A percentile compares a stretch with the other conserved stretches of the same genome.
phyloP scores from a whole-genome alignment of 2,113 vertebrate genomes.

The Emberiza fucata region DNA sequence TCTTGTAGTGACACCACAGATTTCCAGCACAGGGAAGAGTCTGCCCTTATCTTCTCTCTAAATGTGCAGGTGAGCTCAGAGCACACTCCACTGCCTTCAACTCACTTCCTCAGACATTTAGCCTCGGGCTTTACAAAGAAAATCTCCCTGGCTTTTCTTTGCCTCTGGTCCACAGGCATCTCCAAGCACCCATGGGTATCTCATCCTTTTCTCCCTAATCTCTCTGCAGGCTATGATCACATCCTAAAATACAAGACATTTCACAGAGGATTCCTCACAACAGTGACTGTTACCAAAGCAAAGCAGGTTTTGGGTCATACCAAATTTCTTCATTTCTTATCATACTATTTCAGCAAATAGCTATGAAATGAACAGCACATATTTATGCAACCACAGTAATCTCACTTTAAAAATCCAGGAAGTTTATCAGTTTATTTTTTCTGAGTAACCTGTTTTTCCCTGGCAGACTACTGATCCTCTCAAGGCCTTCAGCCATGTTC shows the following conservation, averaged over 20 bases:
- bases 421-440: neutral
- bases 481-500: neutral
- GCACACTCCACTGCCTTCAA: neutral
- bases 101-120: neutral
- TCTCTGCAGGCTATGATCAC: neutral
- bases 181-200: neutral
- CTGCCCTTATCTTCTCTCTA: neutral
- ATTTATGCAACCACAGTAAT: neutral
- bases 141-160: neutral
- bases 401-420: neutral
- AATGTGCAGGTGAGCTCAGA: neutral
- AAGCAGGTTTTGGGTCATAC: neutral
- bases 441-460: neutral
- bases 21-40: neutral
- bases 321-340: neutral
- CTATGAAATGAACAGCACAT: neutral
- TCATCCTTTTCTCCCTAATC: neutral
- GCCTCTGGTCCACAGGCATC: neutral
- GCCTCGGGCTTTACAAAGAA: neutral
- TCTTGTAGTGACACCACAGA: fast-evolving
- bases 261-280: neutral
- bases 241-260: neutral
- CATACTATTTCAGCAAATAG: neutral
- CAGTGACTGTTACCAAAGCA: neutral
- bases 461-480: neutral